Evolutionary conservation across 2,113 vertebrate genomes (phyloP).

Genomic region (Acrocephalus kingi): DNA sequence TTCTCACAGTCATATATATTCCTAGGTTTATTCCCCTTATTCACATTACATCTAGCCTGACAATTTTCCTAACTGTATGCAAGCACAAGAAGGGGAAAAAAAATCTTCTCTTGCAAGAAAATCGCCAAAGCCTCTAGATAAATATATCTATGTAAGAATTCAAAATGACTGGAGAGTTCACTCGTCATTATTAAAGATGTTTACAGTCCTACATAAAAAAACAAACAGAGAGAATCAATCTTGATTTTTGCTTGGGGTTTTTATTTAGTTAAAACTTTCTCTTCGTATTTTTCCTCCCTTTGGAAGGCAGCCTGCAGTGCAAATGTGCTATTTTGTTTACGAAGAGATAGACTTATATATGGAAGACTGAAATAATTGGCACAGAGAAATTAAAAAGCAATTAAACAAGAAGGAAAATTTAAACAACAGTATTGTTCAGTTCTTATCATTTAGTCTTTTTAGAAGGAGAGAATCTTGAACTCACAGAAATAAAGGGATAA

Average conservation of each 20-base stretch:
- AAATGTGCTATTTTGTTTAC: not conserved
- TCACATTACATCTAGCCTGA: not conserved
- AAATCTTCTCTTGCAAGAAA: not conserved
- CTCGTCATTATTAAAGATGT: not conserved
- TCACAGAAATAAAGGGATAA: not conserved
- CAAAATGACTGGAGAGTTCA: not conserved
- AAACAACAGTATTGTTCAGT: not conserved
- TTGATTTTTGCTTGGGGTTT: not conserved
- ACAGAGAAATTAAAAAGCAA: not conserved
- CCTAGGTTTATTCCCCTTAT: slow-evolving; percentile 8
- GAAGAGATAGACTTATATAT: not conserved
- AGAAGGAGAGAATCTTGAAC: not conserved
- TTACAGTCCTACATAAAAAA: slow-evolving; percentile 2
- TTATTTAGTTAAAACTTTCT: not conserved
- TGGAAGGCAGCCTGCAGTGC: not conserved
- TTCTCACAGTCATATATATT: not conserved
- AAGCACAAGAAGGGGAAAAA: not conserved
- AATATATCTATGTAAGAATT: not conserved
- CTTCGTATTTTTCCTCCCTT: not conserved
- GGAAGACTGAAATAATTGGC: not conserved
- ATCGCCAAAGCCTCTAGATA: not conserved
- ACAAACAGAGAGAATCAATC: not conserved
- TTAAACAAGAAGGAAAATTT: not conserved
- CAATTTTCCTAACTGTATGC: not conserved
- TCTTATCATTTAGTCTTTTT: not conserved